Conservation (phyloP, 2,888 invertebrate genomes). For the Hemicrepidius hirtus region DNA sequence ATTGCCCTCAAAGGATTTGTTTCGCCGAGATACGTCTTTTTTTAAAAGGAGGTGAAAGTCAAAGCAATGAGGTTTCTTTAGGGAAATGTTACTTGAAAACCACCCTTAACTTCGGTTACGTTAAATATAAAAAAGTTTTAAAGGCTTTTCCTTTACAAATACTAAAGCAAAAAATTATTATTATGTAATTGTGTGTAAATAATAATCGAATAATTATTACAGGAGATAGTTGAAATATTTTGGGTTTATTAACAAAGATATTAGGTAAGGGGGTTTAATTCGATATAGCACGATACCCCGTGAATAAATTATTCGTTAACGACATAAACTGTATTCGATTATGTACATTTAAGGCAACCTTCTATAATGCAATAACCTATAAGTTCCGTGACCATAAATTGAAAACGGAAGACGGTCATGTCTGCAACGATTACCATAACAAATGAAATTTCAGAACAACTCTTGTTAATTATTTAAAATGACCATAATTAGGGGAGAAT, state of each 20-base stretch:
- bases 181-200: too few species aligned
- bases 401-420: constrained; percentile 18
- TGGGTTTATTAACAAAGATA: too few species aligned
- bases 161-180: too few species aligned
- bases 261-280: constrained; percentile 1
- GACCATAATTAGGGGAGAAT: too few species aligned
- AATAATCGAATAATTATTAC: too few species aligned
- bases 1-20: constrained; percentile 28
- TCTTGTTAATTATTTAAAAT: too few species aligned
- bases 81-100: background rate
- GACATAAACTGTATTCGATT: constrained; percentile 22
- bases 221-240: too few species aligned
- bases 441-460: constrained; percentile 4
- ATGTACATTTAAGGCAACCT: constrained; percentile 4
- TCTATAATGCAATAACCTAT: constrained; percentile 13
- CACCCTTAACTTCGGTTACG: background rate
- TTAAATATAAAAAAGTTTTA: too few species aligned
- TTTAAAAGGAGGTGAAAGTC: constrained; percentile 1
- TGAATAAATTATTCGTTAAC: constrained; percentile 21
- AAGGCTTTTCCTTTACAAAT: too few species aligned
- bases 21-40: constrained; percentile 11
- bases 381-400: constrained; percentile 19
- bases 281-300: background rate
- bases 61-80: background rate
- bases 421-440: constrained; percentile 10